A percentile compares a stretch with the other conserved stretches of the same genome.
Conservation (phyloP, 2,113 vertebrate species). For the Gymnarchus niloticus region DNA sequence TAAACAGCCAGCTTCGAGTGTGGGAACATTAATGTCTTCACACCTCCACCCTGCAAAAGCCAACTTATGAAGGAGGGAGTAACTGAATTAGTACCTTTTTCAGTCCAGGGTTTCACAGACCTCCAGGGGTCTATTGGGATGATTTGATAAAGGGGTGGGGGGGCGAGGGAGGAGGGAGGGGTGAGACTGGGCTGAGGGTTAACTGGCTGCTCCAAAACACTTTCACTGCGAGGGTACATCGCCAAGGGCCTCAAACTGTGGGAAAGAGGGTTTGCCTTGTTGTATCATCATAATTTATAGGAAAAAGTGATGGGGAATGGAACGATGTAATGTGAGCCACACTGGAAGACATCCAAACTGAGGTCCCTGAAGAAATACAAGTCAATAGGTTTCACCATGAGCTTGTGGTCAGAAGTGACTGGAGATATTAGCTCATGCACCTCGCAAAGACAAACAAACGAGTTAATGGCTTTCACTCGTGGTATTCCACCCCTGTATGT, state of each 20-base stretch:
- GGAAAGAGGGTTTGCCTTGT: slow-evolving; percentile 63
- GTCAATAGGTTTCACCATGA: slow-evolving; percentile 61
- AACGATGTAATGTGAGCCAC: slow-evolving; percentile 57
- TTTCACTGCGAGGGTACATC: slow-evolving; percentile 44
- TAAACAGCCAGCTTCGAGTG: slow-evolving; percentile 48
- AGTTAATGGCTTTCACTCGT: slow-evolving; percentile 8
- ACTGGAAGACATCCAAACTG: slow-evolving; percentile 56
- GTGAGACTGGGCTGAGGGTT: slow-evolving; percentile 24
- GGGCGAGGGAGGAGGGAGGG: slow-evolving; percentile 6
- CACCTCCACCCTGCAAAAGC: slow-evolving; percentile 33
- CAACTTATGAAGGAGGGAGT: slow-evolving; percentile 29
- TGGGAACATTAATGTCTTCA: slow-evolving; percentile 45
- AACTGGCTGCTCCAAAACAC: slow-evolving; percentile 45
- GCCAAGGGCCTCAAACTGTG: slow-evolving; percentile 48
- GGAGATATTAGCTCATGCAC: slow-evolving; percentile 21
- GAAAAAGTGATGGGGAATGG: slow-evolving; percentile 48
- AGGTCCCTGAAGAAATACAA: slow-evolving; percentile 57
- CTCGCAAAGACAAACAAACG: slow-evolving; percentile 12
- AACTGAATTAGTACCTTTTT: slow-evolving; percentile 19
- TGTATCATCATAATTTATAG: slow-evolving; percentile 67
- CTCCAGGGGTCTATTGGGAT: not conserved
- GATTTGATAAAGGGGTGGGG: slow-evolving; percentile 32
- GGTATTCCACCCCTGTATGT: not conserved
- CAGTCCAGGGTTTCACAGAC: slow-evolving; percentile 32
- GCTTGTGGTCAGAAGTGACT: slow-evolving; percentile 51